These are phyloP conservation scores for Drosophila simulans DNA, from an alignment of 1,140 invertebrate species.

Conservation along the genomic window DNA sequence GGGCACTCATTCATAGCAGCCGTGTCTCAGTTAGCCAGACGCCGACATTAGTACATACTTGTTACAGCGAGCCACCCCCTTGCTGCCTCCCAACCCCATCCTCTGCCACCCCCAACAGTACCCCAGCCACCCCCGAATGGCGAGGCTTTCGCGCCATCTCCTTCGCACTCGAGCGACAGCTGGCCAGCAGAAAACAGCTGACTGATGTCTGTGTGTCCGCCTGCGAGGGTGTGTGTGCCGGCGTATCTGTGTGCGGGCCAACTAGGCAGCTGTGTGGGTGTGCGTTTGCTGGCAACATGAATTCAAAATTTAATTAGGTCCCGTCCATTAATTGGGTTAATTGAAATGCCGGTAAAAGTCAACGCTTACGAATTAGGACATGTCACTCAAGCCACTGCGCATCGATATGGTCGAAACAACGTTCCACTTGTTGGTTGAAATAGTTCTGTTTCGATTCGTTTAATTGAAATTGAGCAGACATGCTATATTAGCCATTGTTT, in stretches of 20 bases:
- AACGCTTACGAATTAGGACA: slow-evolving; percentile 79
- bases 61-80: slow-evolving; percentile 36
- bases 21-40: slow-evolving; percentile 78
- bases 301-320: slow-evolving; percentile 84
- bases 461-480: slow-evolving; percentile 26
- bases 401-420: slow-evolving; percentile 29
- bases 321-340: slow-evolving; percentile 85
- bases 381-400: slow-evolving; percentile 70
- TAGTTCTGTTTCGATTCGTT: slow-evolving; percentile 14
- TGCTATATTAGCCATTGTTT: not conserved
- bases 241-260: slow-evolving; percentile 3
- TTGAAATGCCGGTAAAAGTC: slow-evolving; percentile 84
- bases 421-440: slow-evolving; percentile 52
- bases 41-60: slow-evolving; percentile 73
- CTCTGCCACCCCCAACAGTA: not conserved
- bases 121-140: slow-evolving; percentile 27
- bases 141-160: slow-evolving; percentile 69
- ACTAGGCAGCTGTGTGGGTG: slow-evolving; percentile 4
- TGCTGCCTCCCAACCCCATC: slow-evolving; percentile 3
- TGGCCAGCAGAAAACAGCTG: slow-evolving; percentile 73
- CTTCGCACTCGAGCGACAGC: slow-evolving; percentile 54
- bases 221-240: slow-evolving; percentile 7
- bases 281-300: slow-evolving; percentile 58
- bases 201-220: slow-evolving; percentile 52
- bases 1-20: slow-evolving; percentile 70